Base-by-base conservation (phyloP, 92 coral and sea anemone genomes). In the Umimayanthus kanabou region DNA sequence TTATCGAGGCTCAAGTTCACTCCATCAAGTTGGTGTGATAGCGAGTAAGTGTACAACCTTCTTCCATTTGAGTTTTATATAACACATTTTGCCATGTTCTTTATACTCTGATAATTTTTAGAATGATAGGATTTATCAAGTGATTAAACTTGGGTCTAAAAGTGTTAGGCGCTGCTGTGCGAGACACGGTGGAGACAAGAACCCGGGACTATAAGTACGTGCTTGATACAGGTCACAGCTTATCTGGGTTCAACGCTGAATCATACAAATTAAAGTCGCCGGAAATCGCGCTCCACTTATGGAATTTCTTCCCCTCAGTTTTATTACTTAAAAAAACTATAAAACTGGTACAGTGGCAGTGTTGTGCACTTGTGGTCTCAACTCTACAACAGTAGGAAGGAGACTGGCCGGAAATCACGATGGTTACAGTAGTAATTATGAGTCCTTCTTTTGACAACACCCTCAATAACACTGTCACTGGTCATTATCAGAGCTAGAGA, bases 391-490 rank as follows among this genome's bases (percentile, higher is more conserved):
- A 49, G 37, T 78, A 28, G 76, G 28, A 83, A 43, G 23, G 39
- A 82, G 77, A 8, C 65, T 43, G 77, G 58, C 87, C 87, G 87
- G 87, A 83, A 83, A 70, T 70, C 33, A 70, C 64, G 18, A 83
- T 26, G n/a, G 87, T 70, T 69, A 70, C 87, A 83, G 53, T 53
- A 30, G 77, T 47, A 70, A 69, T 83, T 69, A 70, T 45, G 64
- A 70, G 65, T 66, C 78, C 30, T 8, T 50, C 66, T 45, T 45
- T 83, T 55, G 78, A 83, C 87, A 69, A 70, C 43, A 65, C 87
- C 87, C 87, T 72, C 77, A 13, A 7, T 9, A 2, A 14, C 58
- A 11, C 58, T 53, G 20, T 75, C 79, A 75, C 79, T 9, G 30
- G 53, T 43, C 79, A 39, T 40, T 37, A 39, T 53, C 42, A 20